phyloP scores from a whole-genome alignment of 2,888 invertebrate genomes.

The Oscheius sp. region DNA sequence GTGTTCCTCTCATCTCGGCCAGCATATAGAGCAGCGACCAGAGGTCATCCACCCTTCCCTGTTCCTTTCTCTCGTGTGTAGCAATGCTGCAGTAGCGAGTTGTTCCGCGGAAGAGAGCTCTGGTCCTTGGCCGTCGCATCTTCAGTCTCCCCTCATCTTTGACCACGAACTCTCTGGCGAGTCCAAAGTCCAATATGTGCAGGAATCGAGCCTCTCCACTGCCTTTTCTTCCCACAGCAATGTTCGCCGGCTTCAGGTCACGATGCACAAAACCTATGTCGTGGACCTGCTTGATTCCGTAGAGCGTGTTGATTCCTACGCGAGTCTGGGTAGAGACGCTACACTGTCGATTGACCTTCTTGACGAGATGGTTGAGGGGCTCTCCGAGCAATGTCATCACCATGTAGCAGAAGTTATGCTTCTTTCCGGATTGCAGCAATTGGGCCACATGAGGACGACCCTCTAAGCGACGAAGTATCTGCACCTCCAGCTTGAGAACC shows the following conservation, averaged over 20 bases:
- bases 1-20: constrained; percentile 15
- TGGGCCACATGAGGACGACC: constrained; percentile 58
- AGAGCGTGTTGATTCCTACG: constrained; percentile 25
- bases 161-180: constrained; percentile 48
- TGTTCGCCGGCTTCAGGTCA: constrained; percentile 55
- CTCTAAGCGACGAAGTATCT: constrained; percentile 17
- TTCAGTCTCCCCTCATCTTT: background rate
- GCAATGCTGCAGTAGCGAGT: constrained; percentile 29
- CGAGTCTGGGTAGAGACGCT: constrained; percentile 18
- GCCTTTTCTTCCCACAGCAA: constrained; percentile 62
- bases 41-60: constrained; percentile 36
- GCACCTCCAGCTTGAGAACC: constrained; percentile 65
- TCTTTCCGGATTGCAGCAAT: constrained; percentile 57
- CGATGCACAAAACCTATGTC: constrained; percentile 59
- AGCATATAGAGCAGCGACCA: constrained; percentile 36
- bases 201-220: constrained; percentile 50
- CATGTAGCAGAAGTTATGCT: constrained; percentile 62
- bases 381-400: constrained; percentile 59
- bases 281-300: constrained; percentile 51
- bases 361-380: constrained; percentile 44
- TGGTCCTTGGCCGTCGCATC: constrained; percentile 13
- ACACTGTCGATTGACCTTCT: background rate
- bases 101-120: constrained; percentile 29
- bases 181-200: constrained; percentile 62
- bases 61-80: constrained; percentile 28